These are phyloP conservation scores for Chrysolina americana DNA, from an alignment of 2,888 invertebrate species.

Conservation along the genomic window DNA sequence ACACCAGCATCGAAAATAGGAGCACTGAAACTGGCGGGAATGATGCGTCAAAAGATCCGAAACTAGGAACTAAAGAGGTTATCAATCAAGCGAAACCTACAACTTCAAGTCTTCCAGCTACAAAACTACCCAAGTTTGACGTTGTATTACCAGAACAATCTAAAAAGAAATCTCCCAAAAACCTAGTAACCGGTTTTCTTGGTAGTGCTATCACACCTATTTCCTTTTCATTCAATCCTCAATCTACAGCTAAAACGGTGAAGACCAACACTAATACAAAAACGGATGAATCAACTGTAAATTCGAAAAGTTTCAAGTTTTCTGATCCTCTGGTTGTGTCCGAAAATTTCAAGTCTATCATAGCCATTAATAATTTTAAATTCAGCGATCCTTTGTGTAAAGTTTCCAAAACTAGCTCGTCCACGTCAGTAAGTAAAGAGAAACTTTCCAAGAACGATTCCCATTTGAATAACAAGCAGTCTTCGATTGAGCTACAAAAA, in stretches of 20 bases:
- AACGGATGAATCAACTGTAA: conserved; percentile 41
- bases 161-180: conserved; percentile 23
- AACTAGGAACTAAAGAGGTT: neutral
- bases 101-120: conserved; percentile 69
- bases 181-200: conserved; percentile 15
- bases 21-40: neutral
- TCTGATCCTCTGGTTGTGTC: conserved; percentile 71
- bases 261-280: conserved; percentile 45
- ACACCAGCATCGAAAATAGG: conserved; percentile 53
- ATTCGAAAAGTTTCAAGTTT: conserved; percentile 65
- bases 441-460: neutral
- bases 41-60: neutral
- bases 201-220: conserved; percentile 2
- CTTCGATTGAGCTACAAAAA: neutral
- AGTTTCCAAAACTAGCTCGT: conserved; percentile 48
- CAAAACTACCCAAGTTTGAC: conserved; percentile 74
- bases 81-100: neutral
- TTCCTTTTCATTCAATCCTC: conserved; percentile 7
- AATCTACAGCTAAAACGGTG: conserved; percentile 35
- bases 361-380: conserved; percentile 72
- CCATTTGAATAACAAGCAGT: neutral
- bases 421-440: conserved; percentile 10
- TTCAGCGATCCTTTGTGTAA: conserved; percentile 73
- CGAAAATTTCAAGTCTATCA: conserved; percentile 66
- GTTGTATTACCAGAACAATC: conserved; percentile 63